These are phyloP conservation scores for Dasyurus viverrinus DNA, from an alignment of 2,113 vertebrate genomes.

Conservation along the genomic window DNA sequence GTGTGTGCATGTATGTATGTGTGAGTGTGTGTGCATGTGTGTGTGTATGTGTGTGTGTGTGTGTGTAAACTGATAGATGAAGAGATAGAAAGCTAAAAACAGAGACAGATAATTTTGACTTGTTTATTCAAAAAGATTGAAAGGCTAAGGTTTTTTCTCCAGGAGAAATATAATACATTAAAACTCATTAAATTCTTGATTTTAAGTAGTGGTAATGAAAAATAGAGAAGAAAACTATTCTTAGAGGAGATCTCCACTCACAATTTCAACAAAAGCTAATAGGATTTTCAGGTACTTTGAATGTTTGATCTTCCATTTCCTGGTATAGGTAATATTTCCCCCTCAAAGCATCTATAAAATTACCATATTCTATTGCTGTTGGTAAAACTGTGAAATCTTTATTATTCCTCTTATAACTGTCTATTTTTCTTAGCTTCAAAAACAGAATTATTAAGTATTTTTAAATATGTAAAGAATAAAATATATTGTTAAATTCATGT, in stretches of 20 bases:
- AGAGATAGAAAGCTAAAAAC: not conserved
- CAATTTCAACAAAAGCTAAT: not conserved
- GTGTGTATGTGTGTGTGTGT: not conserved
- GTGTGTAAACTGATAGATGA: not conserved
- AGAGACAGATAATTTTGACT: not conserved
- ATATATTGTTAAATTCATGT: not conserved
- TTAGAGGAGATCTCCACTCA: not conserved
- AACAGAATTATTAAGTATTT: not conserved
- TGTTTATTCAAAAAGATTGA: not conserved
- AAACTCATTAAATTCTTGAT: not conserved
- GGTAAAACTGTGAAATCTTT: not conserved
- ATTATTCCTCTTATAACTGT: not conserved
- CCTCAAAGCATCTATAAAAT: not conserved
- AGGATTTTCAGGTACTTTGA: not conserved
- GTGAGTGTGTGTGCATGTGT: not conserved
- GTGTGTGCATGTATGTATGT: not conserved
- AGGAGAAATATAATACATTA: not conserved
- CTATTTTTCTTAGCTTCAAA: not conserved
- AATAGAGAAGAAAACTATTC: not conserved
- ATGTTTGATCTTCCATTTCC: not conserved
- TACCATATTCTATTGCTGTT: not conserved
- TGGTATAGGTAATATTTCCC: not conserved
- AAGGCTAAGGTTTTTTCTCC: no score
- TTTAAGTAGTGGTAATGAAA: not conserved
- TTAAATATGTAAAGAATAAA: no score